Evolutionary conservation across 2,113 vertebrate genomes (phyloP), one percentile per base, ranked within the genome.

Genomic region (Notarius quadriscutis): DNA sequence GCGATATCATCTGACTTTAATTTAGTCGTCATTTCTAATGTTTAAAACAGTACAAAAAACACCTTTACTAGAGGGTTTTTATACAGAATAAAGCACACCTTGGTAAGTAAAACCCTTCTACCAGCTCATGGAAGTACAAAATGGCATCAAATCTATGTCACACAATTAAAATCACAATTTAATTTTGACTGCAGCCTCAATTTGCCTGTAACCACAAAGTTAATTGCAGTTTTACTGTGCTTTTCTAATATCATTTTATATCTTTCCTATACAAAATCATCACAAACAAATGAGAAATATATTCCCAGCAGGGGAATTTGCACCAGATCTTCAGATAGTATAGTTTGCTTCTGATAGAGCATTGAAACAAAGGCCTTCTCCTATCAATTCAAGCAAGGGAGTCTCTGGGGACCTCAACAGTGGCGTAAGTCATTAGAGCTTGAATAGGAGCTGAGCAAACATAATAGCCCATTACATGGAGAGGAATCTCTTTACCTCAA

Each of bases 391-490:
- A 85, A 81, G 83, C 84, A 84, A 7, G 81, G 57, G 84, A 89
- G 90, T 94, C 93, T 92, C 93, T 84, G 11, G 91, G 91, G 93
- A 92, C 92, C 79, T 55, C 69, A 11, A 86, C 88, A 89, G 74
- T 88, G 90, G 90, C 89, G 84, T 72, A 90, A 92, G 87, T 94
- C 93, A 91, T 93, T 92, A 92, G 90, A 85, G 87, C 69, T 91
- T 94, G 91, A 94, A 95, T 93, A 92, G 93, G 89, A 88, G 82
- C 22, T 86, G 89, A 84, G 25, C 87, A 57, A 91, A 93, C 90
- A 95, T 94, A 95, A 94, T 94, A 84, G 91, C 87, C 84, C 93
- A 93, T 94, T 93, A 91, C 91, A 87, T 51, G 25, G 83, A 57
- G 1, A 93, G 94, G 92, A 94, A 94, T 94, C 94, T 94, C 93